Base-by-base conservation (phyloP, 1,140 invertebrate genomes). In the Teleopsis dalmanni region DNA sequence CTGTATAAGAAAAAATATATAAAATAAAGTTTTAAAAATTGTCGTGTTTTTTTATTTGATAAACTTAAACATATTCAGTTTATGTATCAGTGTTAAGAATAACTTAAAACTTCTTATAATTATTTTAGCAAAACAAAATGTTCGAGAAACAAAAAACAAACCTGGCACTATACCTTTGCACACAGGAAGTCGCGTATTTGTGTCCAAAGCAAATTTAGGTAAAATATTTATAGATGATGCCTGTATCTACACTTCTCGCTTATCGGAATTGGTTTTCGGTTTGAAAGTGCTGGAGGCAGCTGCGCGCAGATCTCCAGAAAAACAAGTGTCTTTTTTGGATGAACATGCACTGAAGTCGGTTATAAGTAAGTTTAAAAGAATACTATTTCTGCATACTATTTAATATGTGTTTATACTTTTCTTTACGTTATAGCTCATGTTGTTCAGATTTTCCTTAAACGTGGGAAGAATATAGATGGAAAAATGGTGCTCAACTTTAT, bases 231-330 rank as follows among this genome's bases (percentile, higher is more conserved):
- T 51, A 36, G 49, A 43, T 10, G 50, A 53, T 45, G 47, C 47
- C 4, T 50, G 52, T 14, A 50, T 67, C 33, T 70, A 70, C 22
- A 64, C 64, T 7, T 62, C 55, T 0, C 55, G 60, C 1, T 57
- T 70, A 2, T 56, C 57, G 21, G 64, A 67, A 31, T 52, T 70
- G 50, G 65, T 70, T 9, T 61, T 70, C 57, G 62, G 67, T 21
- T 54, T 55, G 41, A 54, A 60, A 14, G 37, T 40, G 16, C 26
- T 51, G 31, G 52, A 52, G 13, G 48, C 21, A 10, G 54, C 64
- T 8, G 61, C 64, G 3, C 38, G 50, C 3, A 48, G 43, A 0
- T 44, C 57, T 35, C 26, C 36, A 14, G 45, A 48, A 16, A 34
- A 52, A 14, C 41, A 25, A 16, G 6, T 48, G 3, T n/a, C 33